Evolutionary conservation across 1,140 invertebrate genomes (phyloP).

Genomic region (Sipha flava): DNA sequence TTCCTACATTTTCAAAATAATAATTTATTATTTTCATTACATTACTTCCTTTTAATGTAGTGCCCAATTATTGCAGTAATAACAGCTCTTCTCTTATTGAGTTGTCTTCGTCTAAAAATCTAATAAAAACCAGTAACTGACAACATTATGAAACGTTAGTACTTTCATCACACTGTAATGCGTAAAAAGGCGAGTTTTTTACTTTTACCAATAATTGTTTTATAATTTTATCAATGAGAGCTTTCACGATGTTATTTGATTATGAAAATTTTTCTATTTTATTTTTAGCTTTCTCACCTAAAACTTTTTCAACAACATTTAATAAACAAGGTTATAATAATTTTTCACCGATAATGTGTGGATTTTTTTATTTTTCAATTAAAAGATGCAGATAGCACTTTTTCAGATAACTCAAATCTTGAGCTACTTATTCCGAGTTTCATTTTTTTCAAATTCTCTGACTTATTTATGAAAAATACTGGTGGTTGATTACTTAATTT

Average conservation of each 20-base stretch:
- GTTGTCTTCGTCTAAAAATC: neutral
- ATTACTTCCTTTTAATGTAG: neutral
- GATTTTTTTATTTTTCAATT: constrained; percentile 33
- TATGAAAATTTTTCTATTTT: neutral
- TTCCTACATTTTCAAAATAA: neutral
- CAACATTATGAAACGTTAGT: neutral
- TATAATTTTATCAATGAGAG: neutral
- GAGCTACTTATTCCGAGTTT: neutral
- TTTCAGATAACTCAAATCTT: constrained; percentile 7
- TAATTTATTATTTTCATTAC: neutral
- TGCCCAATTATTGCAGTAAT: neutral
- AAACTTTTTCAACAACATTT: neutral
- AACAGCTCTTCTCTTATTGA: neutral
- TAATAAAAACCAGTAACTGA: neutral
- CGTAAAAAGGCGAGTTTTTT: neutral
- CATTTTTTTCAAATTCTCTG: neutral
- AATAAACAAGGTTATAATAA: constrained; percentile 6
- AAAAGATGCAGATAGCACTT: constrained; percentile 40
- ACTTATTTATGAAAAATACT: neutral
- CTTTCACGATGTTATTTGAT: neutral
- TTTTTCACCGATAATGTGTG: constrained; percentile 35
- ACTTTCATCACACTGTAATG: neutral
- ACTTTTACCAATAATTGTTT: neutral
- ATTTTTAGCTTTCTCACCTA: neutral
- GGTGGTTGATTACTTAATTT: neutral